Evolutionary conservation across 2,113 vertebrate genomes (phyloP).

Genomic region (Clarias magur): DNA sequence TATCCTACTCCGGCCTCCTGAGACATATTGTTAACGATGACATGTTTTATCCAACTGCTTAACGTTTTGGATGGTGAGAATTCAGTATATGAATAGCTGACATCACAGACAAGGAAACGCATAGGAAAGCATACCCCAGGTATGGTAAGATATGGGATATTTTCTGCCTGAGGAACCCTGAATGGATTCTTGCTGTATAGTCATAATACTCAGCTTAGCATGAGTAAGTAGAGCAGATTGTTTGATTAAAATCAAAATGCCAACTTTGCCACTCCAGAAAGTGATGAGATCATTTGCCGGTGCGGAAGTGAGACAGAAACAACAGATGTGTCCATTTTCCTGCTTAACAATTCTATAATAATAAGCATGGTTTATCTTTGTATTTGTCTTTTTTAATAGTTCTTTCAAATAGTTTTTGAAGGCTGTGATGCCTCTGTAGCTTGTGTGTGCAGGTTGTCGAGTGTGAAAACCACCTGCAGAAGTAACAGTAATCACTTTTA

Average conservation of each 20-base stretch:
- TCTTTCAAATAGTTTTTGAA: constrained; percentile 43
- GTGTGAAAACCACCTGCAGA: not conserved
- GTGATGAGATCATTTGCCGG: constrained; percentile 3
- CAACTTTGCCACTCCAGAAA: not conserved
- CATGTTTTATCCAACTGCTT: constrained; percentile 39
- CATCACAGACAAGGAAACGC: constrained; percentile 16
- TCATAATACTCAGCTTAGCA: not conserved
- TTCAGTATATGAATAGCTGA: constrained; percentile 31
- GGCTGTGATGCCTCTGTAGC: constrained; percentile 2
- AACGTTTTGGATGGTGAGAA: constrained; percentile 13
- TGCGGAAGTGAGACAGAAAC: constrained; percentile 47
- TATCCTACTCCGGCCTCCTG: constrained; percentile 31
- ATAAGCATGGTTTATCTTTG: constrained; percentile 63
- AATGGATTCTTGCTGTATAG: not conserved
- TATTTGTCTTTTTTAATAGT: constrained; percentile 8
- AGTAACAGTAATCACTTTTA: not conserved
- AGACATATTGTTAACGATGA: constrained; percentile 53
- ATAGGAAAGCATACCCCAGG: not conserved
- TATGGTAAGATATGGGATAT: not conserved
- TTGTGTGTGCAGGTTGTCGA: not conserved
- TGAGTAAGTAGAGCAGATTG: not conserved
- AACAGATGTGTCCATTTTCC: constrained; percentile 42
- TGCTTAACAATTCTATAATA: constrained; percentile 57
- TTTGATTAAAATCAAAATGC: not conserved
- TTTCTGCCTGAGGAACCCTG: constrained; percentile 1